Conservation (phyloP, 2,797 vertebrate species). For the Acanthurus lineatus region DNA sequence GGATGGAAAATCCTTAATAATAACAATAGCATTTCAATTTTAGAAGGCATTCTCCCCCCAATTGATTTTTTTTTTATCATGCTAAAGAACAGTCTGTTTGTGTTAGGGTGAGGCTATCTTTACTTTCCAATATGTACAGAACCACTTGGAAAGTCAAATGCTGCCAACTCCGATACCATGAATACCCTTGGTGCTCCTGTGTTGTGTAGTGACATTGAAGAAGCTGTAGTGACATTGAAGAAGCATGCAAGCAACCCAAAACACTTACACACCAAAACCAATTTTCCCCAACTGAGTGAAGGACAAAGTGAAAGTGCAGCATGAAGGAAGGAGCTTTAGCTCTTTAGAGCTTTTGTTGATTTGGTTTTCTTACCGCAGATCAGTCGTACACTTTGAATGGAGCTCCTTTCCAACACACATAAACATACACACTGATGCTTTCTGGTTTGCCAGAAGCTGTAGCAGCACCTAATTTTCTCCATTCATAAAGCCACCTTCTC, state of each 20-base stretch:
- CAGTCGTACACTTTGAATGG: constrained; percentile 18
- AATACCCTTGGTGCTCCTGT: neutral
- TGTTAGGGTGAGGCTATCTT: neutral
- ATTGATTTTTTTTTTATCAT: neutral
- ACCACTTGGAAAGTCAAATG: neutral
- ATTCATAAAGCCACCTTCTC: constrained; percentile 59
- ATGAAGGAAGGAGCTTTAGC: constrained; percentile 11
- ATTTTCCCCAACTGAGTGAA: constrained; percentile 22
- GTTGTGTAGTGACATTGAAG: constrained; percentile 9
- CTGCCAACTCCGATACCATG: neutral
- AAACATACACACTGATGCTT: constrained; percentile 18
- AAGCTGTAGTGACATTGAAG: constrained; percentile 8
- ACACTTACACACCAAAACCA: constrained; percentile 5
- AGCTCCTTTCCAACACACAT: constrained; percentile 1
- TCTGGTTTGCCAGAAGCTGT: constrained; percentile 37
- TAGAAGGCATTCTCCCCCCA: neutral
- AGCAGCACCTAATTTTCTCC: constrained; percentile 59
- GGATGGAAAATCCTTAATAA: neutral
- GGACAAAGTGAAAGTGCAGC: constrained; percentile 27
- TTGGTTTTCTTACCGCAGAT: constrained; percentile 38
- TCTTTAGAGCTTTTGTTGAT: constrained; percentile 32
- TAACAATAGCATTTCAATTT: neutral
- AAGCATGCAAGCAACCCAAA: constrained; percentile 6
- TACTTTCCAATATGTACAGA: neutral
- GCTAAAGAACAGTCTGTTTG: neutral